Base-by-base conservation (phyloP, 2,888 invertebrate species). In the Scaptomyza tumidula region DNA sequence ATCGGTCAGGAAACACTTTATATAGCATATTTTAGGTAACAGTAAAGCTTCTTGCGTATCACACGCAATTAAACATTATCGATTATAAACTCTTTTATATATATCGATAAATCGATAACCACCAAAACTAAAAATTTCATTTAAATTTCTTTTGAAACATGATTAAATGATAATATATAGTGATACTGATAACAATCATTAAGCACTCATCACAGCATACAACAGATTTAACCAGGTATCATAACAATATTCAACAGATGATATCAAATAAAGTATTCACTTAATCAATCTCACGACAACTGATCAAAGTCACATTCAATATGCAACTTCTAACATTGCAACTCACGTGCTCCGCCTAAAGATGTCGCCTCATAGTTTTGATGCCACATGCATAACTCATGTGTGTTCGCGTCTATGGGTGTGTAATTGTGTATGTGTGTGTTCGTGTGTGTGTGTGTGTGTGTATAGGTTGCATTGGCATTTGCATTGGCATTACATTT, bases 401-500 rank as follows among this genome's bases (percentile, higher is more conserved):
- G 11, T 55, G 11, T 50, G 11, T 37, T 24, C 24, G 35, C 29
- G 39, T 53, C 11, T 19, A 19, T 19, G 19, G 19, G 29, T 44
- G 19, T 46, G 14, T 45, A 29, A 48, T 24, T 58, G 58, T 53
- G 31, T 43, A n/a, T 65, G 24, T 24, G 24, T 5, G 24, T 61
- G 27, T 49, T n/a, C 48, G 31, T 58, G 58, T 53, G 31, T 43
- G 14, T 65, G 24, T 24, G 24, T 5, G 24, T 61, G 27, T 49
- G 35, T 71, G 45, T 41, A 61, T 64, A 59, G 41, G 58, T 46
- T 45, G 67, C 71, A 67, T 73, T 80, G 78, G 69, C 75, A 76
- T 78, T 78, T 76, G 65, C 79, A 72, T 76, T 83, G 87, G 87
- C 83, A 87, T 81, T 83, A 82, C 76, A 76, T 87, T 78, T 82